Conservation (phyloP, 2,113 vertebrate species). For the Platanista minor region DNA sequence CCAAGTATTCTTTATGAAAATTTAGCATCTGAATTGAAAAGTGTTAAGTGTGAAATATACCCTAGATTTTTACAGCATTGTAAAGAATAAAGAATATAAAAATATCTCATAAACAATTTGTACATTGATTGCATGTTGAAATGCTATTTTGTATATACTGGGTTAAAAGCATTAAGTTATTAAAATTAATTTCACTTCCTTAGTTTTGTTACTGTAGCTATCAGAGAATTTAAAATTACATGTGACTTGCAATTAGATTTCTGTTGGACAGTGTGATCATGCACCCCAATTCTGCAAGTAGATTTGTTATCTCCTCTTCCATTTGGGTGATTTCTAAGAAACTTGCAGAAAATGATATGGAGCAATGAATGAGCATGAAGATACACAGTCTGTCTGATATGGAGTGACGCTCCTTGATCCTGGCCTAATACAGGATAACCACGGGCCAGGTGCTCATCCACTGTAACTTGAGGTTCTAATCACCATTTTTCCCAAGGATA, state of each 20-base stretch:
- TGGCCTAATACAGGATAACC: neutral
- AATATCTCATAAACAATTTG: neutral
- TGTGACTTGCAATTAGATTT: neutral
- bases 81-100: neutral
- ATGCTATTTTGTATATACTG: neutral
- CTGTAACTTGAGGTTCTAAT: neutral
- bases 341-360: neutral
- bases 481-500: neutral
- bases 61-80: neutral
- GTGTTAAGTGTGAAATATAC: neutral
- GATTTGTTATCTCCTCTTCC: neutral
- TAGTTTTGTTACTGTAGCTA: slow-evolving; percentile 7
- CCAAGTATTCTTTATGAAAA: neutral
- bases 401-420: neutral
- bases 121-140: neutral
- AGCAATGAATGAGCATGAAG: neutral
- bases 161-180: neutral
- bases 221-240: neutral
- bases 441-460: neutral
- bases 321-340: neutral
- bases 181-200: slow-evolving; percentile 32
- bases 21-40: neutral
- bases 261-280: neutral
- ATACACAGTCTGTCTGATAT: neutral
- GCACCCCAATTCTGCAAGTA: neutral